These are phyloP conservation scores for Plectrocnemia conspersa DNA, from an alignment of 1,140 invertebrate genomes.

Conservation along the genomic window DNA sequence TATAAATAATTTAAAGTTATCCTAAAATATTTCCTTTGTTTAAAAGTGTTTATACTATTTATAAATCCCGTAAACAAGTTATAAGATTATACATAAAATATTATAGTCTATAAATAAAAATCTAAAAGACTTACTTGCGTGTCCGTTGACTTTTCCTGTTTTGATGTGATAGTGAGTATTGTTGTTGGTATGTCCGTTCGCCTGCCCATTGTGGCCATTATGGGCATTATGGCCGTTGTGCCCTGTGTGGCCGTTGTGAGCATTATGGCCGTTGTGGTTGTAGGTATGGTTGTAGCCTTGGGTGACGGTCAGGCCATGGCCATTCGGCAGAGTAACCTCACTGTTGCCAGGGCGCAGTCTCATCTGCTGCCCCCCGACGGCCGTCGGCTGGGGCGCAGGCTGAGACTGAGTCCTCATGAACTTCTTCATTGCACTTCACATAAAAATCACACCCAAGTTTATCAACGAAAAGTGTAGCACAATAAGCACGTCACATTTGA, in stretches of 20 bases:
- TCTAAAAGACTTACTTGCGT: conserved; percentile 30
- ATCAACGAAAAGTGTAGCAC: no score
- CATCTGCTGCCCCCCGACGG: conserved; percentile 4
- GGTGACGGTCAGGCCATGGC: conserved; percentile 4
- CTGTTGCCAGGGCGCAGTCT: conserved; percentile 25
- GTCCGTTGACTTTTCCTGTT: conserved; percentile 20
- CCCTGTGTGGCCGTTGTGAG: conserved; percentile 15
- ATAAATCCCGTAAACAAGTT: no score
- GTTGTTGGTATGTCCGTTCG: conserved; percentile 12
- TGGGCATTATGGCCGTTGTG: conserved; percentile 11
- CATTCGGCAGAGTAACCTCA: conserved; percentile 15
- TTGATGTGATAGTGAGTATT: conserved; percentile 12
- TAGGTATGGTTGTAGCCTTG: conserved; percentile 13
- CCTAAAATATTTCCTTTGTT: no score
- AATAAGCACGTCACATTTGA: no score
- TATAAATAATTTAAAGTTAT: no score
- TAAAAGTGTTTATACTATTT: no score
- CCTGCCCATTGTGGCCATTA: conserved; percentile 10
- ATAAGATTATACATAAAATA: no score
- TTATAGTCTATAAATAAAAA: no score
- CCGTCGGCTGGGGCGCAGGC: conserved; percentile 17
- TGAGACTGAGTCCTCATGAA: conserved; percentile 31
- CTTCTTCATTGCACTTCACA: conserved; percentile 28
- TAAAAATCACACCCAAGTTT: no score
- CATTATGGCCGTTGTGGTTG: conserved; percentile 12